Percentiles rank a stretch among this genome's conserved stretches.
Conservation (phyloP, 2,797 vertebrate genomes). For the Triplophysa bombifrons region DNA sequence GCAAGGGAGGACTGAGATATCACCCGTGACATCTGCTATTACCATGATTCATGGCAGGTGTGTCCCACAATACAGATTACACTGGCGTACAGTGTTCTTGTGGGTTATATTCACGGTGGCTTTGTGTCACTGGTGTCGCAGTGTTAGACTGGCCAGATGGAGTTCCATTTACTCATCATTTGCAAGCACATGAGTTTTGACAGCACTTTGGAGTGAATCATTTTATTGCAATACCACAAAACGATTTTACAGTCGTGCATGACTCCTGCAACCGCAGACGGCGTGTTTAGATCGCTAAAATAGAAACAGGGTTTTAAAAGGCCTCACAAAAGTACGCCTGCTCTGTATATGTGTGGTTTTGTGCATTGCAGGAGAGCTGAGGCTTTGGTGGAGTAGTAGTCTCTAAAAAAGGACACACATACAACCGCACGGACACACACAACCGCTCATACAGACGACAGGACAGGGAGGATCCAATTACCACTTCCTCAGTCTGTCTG, state of each 20-base stretch:
- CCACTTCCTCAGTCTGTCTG: constrained; percentile 48
- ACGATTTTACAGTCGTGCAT: constrained; percentile 17
- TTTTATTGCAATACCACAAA: constrained; percentile 2
- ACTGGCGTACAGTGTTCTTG: constrained; percentile 32
- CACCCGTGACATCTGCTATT: constrained; percentile 48
- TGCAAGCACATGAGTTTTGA: constrained; percentile 22
- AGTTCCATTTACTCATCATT: constrained; percentile 44
- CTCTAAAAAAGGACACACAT: constrained; percentile 34
- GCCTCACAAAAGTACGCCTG: not conserved
- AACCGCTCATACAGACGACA: constrained; percentile 15
- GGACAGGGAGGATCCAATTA: constrained; percentile 51
- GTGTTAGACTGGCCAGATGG: constrained; percentile 39
- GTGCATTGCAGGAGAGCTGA: constrained; percentile 21
- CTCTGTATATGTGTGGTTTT: constrained; percentile 22
- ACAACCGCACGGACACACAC: constrained; percentile 22
- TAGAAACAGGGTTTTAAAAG: constrained; percentile 15
- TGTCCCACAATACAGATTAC: constrained; percentile 42
- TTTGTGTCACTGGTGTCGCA: constrained; percentile 25
- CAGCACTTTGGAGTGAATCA: constrained; percentile 29
- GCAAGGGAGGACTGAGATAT: constrained; percentile 43
- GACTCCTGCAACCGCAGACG: constrained; percentile 9
- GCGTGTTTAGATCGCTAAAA: constrained; percentile 3
- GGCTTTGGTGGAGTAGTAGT: constrained; percentile 22
- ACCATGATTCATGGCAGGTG: constrained; percentile 46
- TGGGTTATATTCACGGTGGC: not conserved